These are phyloP conservation scores for Drosophila affinis DNA, from an alignment of 2,888 invertebrate species.

Conservation along the genomic window DNA sequence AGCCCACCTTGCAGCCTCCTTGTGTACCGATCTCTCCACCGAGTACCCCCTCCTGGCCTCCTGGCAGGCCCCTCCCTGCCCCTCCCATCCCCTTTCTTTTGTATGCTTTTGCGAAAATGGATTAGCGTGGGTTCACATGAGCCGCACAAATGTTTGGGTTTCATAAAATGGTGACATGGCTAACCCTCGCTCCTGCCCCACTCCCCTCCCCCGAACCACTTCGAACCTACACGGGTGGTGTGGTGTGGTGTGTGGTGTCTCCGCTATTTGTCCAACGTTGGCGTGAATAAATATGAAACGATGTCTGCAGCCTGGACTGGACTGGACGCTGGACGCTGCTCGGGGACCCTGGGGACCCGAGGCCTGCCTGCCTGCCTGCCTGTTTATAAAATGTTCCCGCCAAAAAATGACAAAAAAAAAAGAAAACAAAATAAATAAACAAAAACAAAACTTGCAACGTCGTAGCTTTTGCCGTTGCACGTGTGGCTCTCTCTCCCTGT, in stretches of 20 bases:
- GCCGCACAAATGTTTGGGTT: conserved; percentile 77
- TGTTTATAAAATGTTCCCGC: conserved; percentile 70
- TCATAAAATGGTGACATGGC: conserved; percentile 72
- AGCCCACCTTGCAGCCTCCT: neutral
- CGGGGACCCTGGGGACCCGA: neutral
- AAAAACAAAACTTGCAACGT: conserved; percentile 67
- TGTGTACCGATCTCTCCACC: neutral
- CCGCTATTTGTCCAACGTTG: conserved; percentile 50
- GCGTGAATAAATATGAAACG: conserved; percentile 62
- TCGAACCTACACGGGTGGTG: neutral
- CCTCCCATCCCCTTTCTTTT: conserved; percentile 1
- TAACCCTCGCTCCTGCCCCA: neutral
- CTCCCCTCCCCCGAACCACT: neutral
- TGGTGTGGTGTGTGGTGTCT: neutral
- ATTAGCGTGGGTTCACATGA: conserved; percentile 77
- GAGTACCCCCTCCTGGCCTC: neutral
- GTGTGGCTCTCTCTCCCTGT: conserved; percentile 29
- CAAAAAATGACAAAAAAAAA: conserved; percentile 47
- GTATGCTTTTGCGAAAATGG: conserved; percentile 69
- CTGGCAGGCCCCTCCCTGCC: neutral
- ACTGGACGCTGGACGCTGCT: conserved; percentile 8
- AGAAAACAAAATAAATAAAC: neutral
- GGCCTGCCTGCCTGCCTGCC: conserved; percentile 15
- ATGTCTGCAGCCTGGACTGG: conserved; percentile 1
- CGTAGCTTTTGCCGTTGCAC: conserved; percentile 71